Percentiles rank a stretch among this genome's conserved stretches.
These are phyloP conservation scores for Bembecia ichneumoniformis DNA, from an alignment of 2,888 invertebrate genomes.

Conservation along the genomic window DNA sequence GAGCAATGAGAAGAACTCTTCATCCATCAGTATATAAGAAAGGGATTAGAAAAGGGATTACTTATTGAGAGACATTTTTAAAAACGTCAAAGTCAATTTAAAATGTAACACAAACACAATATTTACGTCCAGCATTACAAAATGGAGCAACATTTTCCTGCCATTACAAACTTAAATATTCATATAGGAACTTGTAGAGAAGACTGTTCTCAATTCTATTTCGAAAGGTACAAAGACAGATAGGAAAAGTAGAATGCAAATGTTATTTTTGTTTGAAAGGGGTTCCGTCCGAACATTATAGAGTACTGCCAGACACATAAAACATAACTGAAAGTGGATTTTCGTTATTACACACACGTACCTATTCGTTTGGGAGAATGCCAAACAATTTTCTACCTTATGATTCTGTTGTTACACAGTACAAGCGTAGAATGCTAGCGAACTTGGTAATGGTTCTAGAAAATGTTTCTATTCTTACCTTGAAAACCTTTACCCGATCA, in stretches of 20 bases:
- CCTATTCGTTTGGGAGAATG: constrained; percentile 28
- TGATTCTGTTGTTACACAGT: constrained; percentile 7
- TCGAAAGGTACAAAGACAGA: neutral
- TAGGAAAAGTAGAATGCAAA: neutral
- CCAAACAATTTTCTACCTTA: constrained; percentile 38
- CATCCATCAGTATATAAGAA: no score
- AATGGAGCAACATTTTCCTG: neutral
- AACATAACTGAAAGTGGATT: constrained; percentile 51
- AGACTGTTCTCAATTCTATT: neutral
- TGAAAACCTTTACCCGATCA: no score
- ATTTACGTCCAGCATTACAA: neutral
- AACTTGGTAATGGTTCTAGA: neutral
- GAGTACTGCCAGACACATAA: constrained; percentile 42
- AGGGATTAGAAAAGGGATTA: no score
- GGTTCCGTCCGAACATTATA: constrained; percentile 23
- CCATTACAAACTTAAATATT: neutral
- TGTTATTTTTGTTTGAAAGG: constrained; percentile 8
- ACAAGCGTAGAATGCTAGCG: neutral
- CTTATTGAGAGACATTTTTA: no score
- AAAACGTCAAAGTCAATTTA: no score
- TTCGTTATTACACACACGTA: constrained; percentile 42
- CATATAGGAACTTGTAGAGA: neutral
- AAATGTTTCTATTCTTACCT: no score
- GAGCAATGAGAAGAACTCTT: no score
- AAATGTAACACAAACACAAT: no score